Evolutionary conservation across 2,797 vertebrate genomes (phyloP), one percentile per base, ranked within the genome.

Genomic region (Gastrophryne carolinensis): DNA sequence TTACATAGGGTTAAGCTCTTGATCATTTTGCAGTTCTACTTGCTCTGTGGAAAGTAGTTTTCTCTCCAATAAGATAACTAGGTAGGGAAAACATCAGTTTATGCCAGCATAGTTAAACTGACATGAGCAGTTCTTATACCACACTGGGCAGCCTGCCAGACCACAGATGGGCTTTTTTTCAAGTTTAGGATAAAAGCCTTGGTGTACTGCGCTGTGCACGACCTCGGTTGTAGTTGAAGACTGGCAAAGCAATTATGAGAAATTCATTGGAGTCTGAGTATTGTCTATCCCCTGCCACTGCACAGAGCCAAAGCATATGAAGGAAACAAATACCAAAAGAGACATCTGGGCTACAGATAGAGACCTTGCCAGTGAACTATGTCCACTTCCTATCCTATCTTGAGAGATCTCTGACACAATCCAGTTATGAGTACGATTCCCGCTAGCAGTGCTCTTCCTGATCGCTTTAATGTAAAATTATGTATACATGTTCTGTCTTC

Each of bases 101-200:
- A 66, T 80, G 73, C 81, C 80, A 81, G 80, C 79, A 49, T 8
- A 57, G 50, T 84, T 81, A 82, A 82, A 64, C 58, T 81, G 87
- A 78, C 79, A 78, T 79, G 77, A 50, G 19, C 81, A 82, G 68
- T 83, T 79, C 81, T 56, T 74, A 73, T 82, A 76, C 79, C 81
- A 80, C 39, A 2, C 12, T 74, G 77, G 82, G 85, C 80, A 58
- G 26, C 35, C 3, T 61, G 77, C 82, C 79, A 80, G 41, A 65
- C 72, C 70, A 81, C 81, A 81, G 63, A 82, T 83, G 79, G 54
- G 58, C 39, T 79, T 83, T 80, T 80, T 83, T 80, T 72, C 53
- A 27, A 63, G 12, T 63, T 70, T 73, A 75, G 47, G 77, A 60
- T 79, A 81, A 85, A 82, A 83, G 72, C 69, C 78, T 65, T 61